A percentile compares a stretch with the other conserved stretches of the same genome.
These are phyloP conservation scores for Coenonympha glycerion DNA, from an alignment of 2,888 invertebrate species.

Conservation along the genomic window DNA sequence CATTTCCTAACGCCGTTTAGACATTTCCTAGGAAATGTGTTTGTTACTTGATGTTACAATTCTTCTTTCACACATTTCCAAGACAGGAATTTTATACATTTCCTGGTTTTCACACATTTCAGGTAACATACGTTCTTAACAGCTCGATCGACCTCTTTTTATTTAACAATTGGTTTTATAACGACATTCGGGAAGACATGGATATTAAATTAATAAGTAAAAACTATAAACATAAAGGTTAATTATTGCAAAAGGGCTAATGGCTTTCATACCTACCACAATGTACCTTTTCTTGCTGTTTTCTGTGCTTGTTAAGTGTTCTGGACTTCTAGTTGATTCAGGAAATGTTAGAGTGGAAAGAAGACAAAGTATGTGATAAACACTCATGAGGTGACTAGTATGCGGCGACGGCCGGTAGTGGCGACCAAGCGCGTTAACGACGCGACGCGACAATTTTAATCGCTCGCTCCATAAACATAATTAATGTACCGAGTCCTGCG, in stretches of 20 bases:
- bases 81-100: too few relatives aligned
- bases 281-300: not conserved
- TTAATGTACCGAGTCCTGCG: constrained; percentile 26
- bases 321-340: constrained; percentile 6
- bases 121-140: constrained; percentile 61
- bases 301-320: too few relatives aligned
- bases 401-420: constrained; percentile 30
- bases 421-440: constrained; percentile 27
- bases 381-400: constrained; percentile 33
- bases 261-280: too few relatives aligned
- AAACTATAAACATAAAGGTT: too few relatives aligned
- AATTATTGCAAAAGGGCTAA: too few relatives aligned
- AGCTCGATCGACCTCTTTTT: constrained; percentile 47
- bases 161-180: constrained; percentile 43
- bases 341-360: constrained; percentile 31
- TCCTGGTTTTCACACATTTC: too few relatives aligned
- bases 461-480: constrained; percentile 36
- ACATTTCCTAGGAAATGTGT: too few relatives aligned
- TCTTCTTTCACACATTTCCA: too few relatives aligned
- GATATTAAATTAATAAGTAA: not conserved
- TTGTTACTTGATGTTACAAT: too few relatives aligned
- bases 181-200: constrained; percentile 24
- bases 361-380: constrained; percentile 28
- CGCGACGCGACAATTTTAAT: constrained; percentile 38
- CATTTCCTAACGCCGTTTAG: too few relatives aligned